Base-by-base conservation (phyloP, 2,888 invertebrate species). In the Agonopterix heracliana region DNA sequence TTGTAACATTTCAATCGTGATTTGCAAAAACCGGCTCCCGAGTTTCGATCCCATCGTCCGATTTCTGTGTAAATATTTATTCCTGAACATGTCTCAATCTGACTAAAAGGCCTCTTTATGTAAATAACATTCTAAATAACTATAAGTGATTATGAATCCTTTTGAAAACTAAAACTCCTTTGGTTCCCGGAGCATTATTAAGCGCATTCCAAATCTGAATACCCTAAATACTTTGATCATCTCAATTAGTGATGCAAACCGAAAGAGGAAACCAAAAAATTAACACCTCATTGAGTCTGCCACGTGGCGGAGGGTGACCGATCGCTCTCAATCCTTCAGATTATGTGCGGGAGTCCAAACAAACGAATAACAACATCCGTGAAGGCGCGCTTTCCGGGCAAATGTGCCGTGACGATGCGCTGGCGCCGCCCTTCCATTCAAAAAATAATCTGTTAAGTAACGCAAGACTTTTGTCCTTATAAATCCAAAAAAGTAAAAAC, bases 1-100 rank as follows among this genome's bases (percentile, higher is more conserved):
- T 61, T 66, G 60, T 69, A 74, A 82, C 73, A 70, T 78, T 81
- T 83, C 76, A 81, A 85, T 83, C 81, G 74, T 67, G 73, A 78
- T 76, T 71, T 60, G 63, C 66, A 62, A 63, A 71, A 75, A 78
- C 80, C 73, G 75, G 79, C 71, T 75, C 60, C 67, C 62, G 70
- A 75, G 70, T 26, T 26, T 26, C 26, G 26, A 75, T 74, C 56
- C 52, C 56, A 78, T 75, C 74, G 65, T 42, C 52, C 53, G 54
- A 12, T 34, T 34, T 41, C 49, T 17, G 12, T 46, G 49, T 51
- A 47, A 49, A 50, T 47, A 54, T 52, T 51, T 54, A 44, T 48
- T 36, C 48, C 38, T 51, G 47, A 35, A 47, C 13, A 36, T 46
- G 34, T 38, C 38, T 38, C 38, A 38, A 38, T 38, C n/a, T 38